These are phyloP conservation scores for Troides oblongomaculatus DNA, from an alignment of 2,888 invertebrate genomes.

Conservation along the genomic window DNA sequence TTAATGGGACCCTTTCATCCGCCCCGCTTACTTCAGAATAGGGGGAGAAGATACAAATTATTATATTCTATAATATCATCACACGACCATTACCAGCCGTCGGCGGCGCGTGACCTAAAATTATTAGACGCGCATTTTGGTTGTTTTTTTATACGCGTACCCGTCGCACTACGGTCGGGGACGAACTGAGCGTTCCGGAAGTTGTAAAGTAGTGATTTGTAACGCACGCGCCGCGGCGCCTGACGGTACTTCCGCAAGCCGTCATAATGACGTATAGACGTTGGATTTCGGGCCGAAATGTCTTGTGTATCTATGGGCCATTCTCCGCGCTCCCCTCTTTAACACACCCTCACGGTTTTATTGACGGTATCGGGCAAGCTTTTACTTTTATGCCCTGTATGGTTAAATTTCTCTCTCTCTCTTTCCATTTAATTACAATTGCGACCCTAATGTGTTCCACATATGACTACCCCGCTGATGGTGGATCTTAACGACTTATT, in stretches of 20 bases:
- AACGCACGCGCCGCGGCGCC: constrained; percentile 78
- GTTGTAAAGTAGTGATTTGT: constrained; percentile 81
- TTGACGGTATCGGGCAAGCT: constrained; percentile 49
- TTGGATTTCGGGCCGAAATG: constrained; percentile 40
- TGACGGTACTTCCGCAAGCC: constrained; percentile 68
- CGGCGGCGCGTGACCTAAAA: constrained; percentile 68
- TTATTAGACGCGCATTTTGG: constrained; percentile 61
- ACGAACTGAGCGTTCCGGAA: constrained; percentile 68
- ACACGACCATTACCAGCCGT: constrained; percentile 67
- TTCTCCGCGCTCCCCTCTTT: constrained; percentile 40
- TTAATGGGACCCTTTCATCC: constrained; percentile 44
- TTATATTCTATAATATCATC: constrained; percentile 76
- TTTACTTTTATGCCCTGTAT: constrained; percentile 75
- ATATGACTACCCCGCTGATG: constrained; percentile 46
- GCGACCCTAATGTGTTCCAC: constrained; percentile 59
- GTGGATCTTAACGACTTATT: too few relatives aligned
- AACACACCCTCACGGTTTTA: constrained; percentile 53
- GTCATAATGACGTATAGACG: constrained; percentile 69
- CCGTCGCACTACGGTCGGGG: constrained; percentile 49
- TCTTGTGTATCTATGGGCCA: constrained; percentile 37
- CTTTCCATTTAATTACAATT: constrained; percentile 68
- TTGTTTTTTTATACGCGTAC: constrained; percentile 54
- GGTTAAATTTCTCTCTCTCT: constrained; percentile 57
- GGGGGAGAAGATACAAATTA: constrained; percentile 73
- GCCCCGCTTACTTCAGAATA: constrained; percentile 36